Base-by-base conservation (phyloP, 2,797 vertebrate genomes). In the Balearica regulorum region DNA sequence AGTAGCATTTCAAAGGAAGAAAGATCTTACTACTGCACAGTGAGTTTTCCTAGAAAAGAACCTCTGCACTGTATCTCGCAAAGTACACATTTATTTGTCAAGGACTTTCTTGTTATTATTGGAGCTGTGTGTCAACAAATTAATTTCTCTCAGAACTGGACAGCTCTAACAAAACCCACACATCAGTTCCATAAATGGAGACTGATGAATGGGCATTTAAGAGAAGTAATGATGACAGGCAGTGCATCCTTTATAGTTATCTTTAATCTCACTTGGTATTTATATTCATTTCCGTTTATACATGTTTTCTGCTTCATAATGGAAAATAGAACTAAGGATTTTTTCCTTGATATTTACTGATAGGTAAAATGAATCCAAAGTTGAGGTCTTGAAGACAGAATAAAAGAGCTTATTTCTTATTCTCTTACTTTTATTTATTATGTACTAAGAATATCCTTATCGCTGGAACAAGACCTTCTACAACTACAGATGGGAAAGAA, bases 111-210 rank as follows among this genome's bases (percentile, higher is more conserved):
- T 83, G 18, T 90, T 92, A 53, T 49, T 64, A 41, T 10, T 14
- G 31, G 51, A 92, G 55, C 53, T 92, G 64, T 89, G 13, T 92
- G 90, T 82, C 90, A 93, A 93, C 81, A 93, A 58, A 71, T 54
- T 79, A 80, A 94, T 93, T 95, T 78, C 29, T 76, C 37, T 85
- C 68, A 31, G 90, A 83, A 80, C 22, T 35, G 57, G 60, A 70
- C 60, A 82, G 80, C 80, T 90, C 77, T 48, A 37, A 37, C 26
- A 64, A 92, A 96, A 43, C 55, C 51, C 88, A 76, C 86, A 65
- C 44, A 77, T 18, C 53, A 22, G 22, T 39, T 89, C 78, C 72
- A 68, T 11, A 73, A 81, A 80, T 9, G 65, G 65, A 93, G 71
- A 25, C 44, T 29, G 70, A 80, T 33, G 21, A 95, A 91, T 57